A percentile compares a stretch with the other conserved stretches of the same genome.
phyloP scores from a whole-genome alignment of 2,797 vertebrate species.

The Phrynocephalus vlangalii region DNA sequence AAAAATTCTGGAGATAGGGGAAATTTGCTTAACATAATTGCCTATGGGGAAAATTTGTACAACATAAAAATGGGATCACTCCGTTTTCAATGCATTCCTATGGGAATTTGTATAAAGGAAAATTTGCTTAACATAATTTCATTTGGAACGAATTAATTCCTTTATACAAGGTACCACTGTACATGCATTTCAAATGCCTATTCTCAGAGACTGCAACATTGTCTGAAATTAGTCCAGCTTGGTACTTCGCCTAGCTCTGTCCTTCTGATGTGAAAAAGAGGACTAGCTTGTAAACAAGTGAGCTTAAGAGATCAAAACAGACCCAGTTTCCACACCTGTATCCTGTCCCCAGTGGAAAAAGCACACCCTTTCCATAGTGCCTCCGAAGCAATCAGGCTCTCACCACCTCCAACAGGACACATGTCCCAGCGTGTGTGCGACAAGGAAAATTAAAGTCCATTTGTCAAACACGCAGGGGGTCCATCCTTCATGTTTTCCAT shows the following conservation, averaged over 20 bases:
- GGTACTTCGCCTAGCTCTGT: background rate
- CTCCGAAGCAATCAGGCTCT: conserved; percentile 31
- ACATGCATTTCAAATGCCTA: background rate
- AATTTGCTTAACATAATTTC: no score
- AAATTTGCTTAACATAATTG: no score
- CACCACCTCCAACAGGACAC: conserved; percentile 36
- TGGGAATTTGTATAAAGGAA: no score
- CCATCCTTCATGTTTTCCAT: conserved; percentile 54
- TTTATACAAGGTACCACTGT: no score
- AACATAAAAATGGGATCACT: no score
- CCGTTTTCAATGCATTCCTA: no score
- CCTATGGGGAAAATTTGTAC: no score
- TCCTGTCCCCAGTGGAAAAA: conserved; percentile 17
- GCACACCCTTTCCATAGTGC: conserved; percentile 35
- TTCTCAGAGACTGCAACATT: background rate
- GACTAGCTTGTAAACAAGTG: background rate
- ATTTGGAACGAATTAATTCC: no score
- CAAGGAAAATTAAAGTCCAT: conserved; percentile 59
- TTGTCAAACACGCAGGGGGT: background rate
- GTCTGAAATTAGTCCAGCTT: background rate
- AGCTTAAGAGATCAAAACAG: background rate
- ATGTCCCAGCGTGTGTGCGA: conserved; percentile 34
- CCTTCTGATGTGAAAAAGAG: background rate
- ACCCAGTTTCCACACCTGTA: conserved; percentile 14
- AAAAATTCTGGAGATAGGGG: no score